These are phyloP conservation scores for Acomys russatus DNA, from an alignment of 2,797 vertebrate species.

Conservation along the genomic window DNA sequence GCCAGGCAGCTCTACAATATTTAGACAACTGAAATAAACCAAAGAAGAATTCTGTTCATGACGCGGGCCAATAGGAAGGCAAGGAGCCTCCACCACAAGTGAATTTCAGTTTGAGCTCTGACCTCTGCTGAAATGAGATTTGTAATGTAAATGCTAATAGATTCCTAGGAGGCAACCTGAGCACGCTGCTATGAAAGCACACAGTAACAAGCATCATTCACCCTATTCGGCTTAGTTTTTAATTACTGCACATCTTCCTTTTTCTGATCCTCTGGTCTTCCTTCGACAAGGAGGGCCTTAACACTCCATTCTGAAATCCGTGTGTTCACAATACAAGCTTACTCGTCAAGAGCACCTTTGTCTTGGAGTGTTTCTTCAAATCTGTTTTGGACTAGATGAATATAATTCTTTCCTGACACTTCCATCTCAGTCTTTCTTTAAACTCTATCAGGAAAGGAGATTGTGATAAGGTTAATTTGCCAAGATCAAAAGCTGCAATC, in stretches of 20 bases:
- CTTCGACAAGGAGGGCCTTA: background rate
- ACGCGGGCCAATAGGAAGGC: constrained; percentile 55
- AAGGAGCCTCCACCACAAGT: constrained; percentile 66
- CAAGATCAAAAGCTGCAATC: background rate
- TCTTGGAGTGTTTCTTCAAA: constrained; percentile 50
- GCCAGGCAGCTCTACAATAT: constrained; percentile 51
- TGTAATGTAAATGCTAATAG: constrained; percentile 73
- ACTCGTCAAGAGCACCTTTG: constrained; percentile 10
- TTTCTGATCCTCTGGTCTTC: constrained; percentile 6
- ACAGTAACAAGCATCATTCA: constrained; percentile 53
- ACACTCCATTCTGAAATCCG: background rate
- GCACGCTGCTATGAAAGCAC: constrained; percentile 54
- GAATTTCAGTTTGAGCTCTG: constrained; percentile 74
- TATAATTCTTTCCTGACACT: background rate
- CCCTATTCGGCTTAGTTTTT: constrained; percentile 65
- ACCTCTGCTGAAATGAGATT: constrained; percentile 77
- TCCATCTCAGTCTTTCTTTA: constrained; percentile 20
- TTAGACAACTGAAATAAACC: constrained; percentile 71
- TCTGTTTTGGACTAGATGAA: constrained; percentile 34
- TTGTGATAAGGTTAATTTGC: background rate
- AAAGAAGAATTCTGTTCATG: constrained; percentile 34
- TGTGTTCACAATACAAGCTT: background rate
- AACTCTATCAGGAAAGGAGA: constrained; percentile 3
- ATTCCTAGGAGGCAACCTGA: constrained; percentile 6
- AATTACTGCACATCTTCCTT: constrained; percentile 58